Percentiles rank a stretch among this genome's conserved stretches.
phyloP scores from a whole-genome alignment of 2,888 invertebrate genomes.

The Idaea dimidiata region DNA sequence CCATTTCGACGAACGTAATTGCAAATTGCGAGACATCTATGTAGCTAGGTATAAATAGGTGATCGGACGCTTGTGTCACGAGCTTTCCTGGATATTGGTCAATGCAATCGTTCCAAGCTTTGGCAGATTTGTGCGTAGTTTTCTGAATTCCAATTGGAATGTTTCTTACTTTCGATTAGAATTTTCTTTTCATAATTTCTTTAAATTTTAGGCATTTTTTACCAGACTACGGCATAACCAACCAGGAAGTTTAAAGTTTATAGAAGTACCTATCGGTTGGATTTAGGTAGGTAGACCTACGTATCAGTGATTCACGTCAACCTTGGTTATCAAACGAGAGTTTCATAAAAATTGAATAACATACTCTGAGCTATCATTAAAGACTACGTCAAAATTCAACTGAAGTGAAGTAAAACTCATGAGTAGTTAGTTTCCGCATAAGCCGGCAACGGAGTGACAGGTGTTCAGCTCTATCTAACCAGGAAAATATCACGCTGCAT shows the following conservation, averaged over 20 bases:
- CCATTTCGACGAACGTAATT: constrained; percentile 69
- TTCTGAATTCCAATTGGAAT: too few relatives aligned
- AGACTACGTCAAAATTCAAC: not conserved
- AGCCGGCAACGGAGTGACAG: not conserved
- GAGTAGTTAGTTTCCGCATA: not conserved
- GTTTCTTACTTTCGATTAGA: too few relatives aligned
- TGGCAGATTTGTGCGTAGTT: not conserved
- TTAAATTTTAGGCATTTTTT: too few relatives aligned
- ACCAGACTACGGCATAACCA: too few relatives aligned
- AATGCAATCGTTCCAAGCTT: not conserved
- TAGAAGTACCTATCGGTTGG: too few relatives aligned
- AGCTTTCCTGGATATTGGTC: constrained; percentile 9
- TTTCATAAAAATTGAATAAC: not conserved
- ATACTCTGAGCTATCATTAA: not conserved
- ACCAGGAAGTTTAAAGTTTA: too few relatives aligned
- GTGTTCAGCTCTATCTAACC: not conserved
- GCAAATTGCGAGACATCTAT: constrained; percentile 49
- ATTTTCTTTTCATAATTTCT: too few relatives aligned
- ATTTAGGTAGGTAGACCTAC: not conserved
- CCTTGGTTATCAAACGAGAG: not conserved
- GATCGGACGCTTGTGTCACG: constrained; percentile 8
- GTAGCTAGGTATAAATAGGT: constrained; percentile 18
- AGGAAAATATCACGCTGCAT: not conserved
- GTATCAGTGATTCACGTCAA: not conserved
- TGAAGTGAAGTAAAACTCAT: not conserved